Conservation (phyloP, 2,888 invertebrate genomes). For the Ophion obscuratus region DNA sequence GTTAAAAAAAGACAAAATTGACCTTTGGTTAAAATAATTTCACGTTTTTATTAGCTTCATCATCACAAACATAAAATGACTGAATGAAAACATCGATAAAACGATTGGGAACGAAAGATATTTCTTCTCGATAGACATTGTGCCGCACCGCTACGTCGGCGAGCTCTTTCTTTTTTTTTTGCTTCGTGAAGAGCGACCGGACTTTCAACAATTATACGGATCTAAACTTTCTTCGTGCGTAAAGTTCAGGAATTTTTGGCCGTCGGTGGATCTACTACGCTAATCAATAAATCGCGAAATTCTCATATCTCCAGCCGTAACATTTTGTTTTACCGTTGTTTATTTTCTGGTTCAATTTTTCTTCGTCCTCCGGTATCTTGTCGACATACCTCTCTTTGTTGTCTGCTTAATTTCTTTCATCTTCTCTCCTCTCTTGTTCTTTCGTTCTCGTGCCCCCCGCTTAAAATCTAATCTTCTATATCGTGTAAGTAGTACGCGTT, state of each 20-base stretch:
- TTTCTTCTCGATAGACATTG: constrained; percentile 45
- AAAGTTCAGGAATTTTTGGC: constrained; percentile 28
- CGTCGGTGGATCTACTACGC: constrained; percentile 23
- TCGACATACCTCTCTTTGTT: neutral
- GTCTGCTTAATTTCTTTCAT: neutral
- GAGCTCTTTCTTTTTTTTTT: constrained; percentile 2
- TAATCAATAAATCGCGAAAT: constrained; percentile 50
- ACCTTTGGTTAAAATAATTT: constrained; percentile 59
- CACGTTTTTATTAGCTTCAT: constrained; percentile 60
- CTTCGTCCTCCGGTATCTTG: neutral
- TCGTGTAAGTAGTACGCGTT: constrained; percentile 49
- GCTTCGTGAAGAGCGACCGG: constrained; percentile 26
- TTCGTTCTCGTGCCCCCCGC: constrained; percentile 28
- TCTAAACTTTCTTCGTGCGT: constrained; percentile 47
- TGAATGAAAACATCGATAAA: constrained; percentile 54
- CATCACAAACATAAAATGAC: constrained; percentile 58
- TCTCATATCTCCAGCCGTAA: constrained; percentile 17
- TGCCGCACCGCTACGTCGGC: constrained; percentile 47
- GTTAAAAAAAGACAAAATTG: neutral
- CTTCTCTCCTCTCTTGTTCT: neutral
- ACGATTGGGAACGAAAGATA: constrained; percentile 29
- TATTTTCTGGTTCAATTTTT: constrained; percentile 14
- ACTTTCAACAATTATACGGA: constrained; percentile 32
- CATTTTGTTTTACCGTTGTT: constrained; percentile 19
- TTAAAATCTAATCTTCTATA: constrained; percentile 51